These are phyloP conservation scores for Laticauda laticaudata DNA, from an alignment of 2,113 vertebrate species.

Conservation along the genomic window DNA sequence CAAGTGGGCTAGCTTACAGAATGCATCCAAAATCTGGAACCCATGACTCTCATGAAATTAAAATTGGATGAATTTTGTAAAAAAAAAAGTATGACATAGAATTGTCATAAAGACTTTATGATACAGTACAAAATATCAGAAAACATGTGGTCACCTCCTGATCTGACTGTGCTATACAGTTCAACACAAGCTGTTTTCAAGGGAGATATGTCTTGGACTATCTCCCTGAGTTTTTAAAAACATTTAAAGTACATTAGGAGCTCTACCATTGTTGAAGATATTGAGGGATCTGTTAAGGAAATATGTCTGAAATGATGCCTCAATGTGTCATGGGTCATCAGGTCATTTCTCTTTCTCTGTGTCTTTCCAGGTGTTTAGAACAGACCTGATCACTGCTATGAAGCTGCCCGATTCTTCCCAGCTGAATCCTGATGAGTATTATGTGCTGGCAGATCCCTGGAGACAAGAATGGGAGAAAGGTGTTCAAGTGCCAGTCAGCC, in stretches of 20 bases:
- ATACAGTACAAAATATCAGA: background rate
- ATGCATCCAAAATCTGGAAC: background rate
- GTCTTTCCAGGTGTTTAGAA: conserved; percentile 89
- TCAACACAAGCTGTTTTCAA: background rate
- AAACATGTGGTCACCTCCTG: background rate
- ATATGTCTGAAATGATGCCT: background rate
- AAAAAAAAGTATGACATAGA: background rate
- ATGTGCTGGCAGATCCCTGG: conserved; percentile 92
- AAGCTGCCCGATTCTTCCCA: conserved; percentile 95
- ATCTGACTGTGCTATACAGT: background rate
- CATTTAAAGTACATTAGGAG: background rate
- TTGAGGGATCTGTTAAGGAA: background rate
- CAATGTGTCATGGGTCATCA: background rate
- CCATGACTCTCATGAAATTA: background rate
- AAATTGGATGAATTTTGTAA: background rate
- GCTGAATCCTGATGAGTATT: conserved; percentile 93
- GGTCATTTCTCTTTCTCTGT: conserved; percentile 47
- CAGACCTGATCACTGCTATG: conserved; percentile 98
- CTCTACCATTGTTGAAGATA: background rate
- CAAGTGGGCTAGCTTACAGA: background rate
- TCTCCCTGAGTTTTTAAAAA: background rate
- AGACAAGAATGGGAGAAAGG: conserved; percentile 99
- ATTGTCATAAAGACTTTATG: background rate
- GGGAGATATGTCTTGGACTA: background rate
- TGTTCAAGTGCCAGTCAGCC: conserved; percentile 97